Evolutionary conservation across 1,140 invertebrate species (phyloP).

Genomic region (Drosophila bipectinata): DNA sequence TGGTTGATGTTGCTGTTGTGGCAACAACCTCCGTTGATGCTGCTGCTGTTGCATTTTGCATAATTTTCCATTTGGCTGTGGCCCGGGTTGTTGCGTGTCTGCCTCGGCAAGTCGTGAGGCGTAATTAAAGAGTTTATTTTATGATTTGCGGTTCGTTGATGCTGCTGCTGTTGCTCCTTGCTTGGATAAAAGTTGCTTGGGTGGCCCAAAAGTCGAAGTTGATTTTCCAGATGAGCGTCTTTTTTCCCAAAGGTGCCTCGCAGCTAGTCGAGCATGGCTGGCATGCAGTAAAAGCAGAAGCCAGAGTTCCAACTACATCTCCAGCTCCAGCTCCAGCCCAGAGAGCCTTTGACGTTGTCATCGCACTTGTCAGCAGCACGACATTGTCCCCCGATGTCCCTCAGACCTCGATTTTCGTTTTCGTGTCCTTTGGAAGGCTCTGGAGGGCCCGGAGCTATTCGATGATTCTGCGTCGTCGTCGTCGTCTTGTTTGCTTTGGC

Average conservation of each 20-base stretch:
- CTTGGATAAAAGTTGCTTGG: conserved; percentile 42
- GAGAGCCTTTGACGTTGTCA: conserved; percentile 67
- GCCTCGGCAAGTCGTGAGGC: conserved; percentile 67
- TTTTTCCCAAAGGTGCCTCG: conserved; percentile 62
- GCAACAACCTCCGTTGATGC: conserved; percentile 11
- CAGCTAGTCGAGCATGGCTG: conserved; percentile 53
- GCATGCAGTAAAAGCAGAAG: conserved; percentile 25
- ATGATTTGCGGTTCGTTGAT: conserved; percentile 71
- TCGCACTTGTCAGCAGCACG: conserved; percentile 71
- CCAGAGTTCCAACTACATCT: conserved; percentile 9
- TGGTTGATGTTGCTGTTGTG: conserved; percentile 22
- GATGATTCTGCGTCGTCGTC: conserved; percentile 43
- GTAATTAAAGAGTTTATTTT: conserved; percentile 82
- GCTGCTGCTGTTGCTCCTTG: conserved; percentile 33
- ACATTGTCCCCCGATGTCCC: conserved; percentile 47
- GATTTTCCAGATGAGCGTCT: conserved; percentile 74
- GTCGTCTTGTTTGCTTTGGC: conserved; percentile 56
- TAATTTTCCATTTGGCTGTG: conserved; percentile 74
- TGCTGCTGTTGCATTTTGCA: conserved; percentile 70
- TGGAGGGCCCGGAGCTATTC: conserved; percentile 30
- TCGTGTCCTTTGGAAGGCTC: conserved; percentile 58
- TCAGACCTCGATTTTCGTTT: conserved; percentile 25
- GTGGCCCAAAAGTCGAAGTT: conserved; percentile 66
- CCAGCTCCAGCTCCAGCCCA: neutral
- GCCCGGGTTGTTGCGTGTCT: conserved; percentile 62